A percentile compares a stretch with the other conserved stretches of the same genome.
Conservation (phyloP, 2,113 vertebrate genomes). For the Elephantulus edwardii region DNA sequence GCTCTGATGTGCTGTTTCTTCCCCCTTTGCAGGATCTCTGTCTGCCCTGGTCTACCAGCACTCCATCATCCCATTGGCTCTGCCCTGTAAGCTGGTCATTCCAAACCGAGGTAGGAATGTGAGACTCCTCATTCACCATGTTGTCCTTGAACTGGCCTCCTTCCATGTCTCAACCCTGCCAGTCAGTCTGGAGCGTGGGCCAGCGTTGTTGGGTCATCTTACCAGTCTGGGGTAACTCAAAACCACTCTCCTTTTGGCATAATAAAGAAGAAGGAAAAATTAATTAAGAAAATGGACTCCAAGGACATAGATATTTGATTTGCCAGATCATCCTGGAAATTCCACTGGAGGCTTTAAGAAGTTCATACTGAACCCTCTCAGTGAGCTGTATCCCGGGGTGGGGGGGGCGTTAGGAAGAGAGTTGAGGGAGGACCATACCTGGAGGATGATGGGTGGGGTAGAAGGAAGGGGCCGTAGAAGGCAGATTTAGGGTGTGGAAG, state of each 20-base stretch:
- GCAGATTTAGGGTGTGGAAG: not conserved
- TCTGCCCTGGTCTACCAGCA: conserved; percentile 99
- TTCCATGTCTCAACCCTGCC: not conserved
- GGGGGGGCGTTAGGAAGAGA: not conserved
- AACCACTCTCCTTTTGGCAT: not conserved
- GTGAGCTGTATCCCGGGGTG: not conserved
- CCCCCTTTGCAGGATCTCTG: conserved; percentile 90
- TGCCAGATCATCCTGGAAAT: conserved; percentile 48
- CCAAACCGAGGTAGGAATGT: conserved; percentile 91
- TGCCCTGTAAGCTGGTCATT: conserved; percentile 97
- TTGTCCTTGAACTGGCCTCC: not conserved
- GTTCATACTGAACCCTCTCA: not conserved
- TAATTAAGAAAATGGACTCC: conserved; percentile 38
- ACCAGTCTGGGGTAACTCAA: conserved; percentile 17
- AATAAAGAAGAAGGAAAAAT: conserved; percentile 41
- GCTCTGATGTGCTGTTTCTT: not conserved
- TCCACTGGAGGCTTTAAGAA: conserved; percentile 15
- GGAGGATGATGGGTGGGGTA: not conserved
- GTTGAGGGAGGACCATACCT: not conserved
- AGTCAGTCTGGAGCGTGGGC: not conserved
- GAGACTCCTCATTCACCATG: not conserved
- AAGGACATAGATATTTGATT: not conserved
- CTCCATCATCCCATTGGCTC: conserved; percentile 96
- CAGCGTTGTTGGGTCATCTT: not conserved
- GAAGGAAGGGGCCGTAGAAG: not conserved